phyloP scores from a whole-genome alignment of 2,888 invertebrate species.

The Gandaritis pyraliata region DNA sequence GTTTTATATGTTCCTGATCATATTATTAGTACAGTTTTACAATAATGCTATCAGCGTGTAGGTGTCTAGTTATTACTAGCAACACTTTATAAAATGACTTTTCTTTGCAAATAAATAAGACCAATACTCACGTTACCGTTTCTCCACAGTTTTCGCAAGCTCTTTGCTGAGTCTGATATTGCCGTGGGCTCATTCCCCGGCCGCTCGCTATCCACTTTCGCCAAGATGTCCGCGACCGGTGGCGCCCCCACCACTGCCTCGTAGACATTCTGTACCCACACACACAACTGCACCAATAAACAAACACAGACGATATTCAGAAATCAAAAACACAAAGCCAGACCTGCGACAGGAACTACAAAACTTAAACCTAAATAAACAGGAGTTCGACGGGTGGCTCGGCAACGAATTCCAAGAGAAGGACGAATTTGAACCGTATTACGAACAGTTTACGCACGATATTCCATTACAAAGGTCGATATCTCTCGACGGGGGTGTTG shows the following conservation, averaged over 20 bases:
- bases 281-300: conserved; percentile 38
- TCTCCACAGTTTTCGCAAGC: conserved; percentile 91
- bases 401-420: conserved; percentile 63
- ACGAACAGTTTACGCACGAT: conserved; percentile 62
- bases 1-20: not conserved
- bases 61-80: not conserved
- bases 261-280: conserved; percentile 69
- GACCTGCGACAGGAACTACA: conserved; percentile 73
- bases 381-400: conserved; percentile 70
- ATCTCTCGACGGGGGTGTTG: conserved; percentile 71
- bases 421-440: conserved; percentile 48
- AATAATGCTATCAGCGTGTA: not conserved
- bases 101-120: not conserved
- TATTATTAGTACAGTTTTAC: not conserved
- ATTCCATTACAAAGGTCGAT: conserved; percentile 69
- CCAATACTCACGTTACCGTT: conserved; percentile 22
- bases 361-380: conserved; percentile 61
- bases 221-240: conserved; percentile 87
- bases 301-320: conserved; percentile 55
- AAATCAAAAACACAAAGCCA: conserved; percentile 53
- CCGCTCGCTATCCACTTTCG: conserved; percentile 90
- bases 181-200: conserved; percentile 90
- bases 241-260: conserved; percentile 70
- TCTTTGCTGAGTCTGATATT: conserved; percentile 92
- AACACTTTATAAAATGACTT: too few relatives aligned